Conservation (phyloP, 2,113 vertebrate species). For the Corythoichthys intestinalis region DNA sequence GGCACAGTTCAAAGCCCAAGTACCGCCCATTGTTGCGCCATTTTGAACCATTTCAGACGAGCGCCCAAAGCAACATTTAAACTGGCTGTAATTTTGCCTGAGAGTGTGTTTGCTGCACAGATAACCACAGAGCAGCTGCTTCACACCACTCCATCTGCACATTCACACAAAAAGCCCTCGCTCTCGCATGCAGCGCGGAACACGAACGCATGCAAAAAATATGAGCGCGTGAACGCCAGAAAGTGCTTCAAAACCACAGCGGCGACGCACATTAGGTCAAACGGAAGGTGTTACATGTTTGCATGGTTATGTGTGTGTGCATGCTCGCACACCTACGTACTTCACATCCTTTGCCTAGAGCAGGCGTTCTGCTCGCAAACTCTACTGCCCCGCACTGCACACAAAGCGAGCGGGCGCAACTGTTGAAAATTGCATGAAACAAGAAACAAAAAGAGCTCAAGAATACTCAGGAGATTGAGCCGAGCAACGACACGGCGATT, state of each 20-base stretch:
- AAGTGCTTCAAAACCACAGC: constrained; percentile 15
- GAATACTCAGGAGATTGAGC: constrained; percentile 29
- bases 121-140: constrained; percentile 53
- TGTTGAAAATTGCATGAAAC: constrained; percentile 46
- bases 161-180: constrained; percentile 19
- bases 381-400: constrained; percentile 20
- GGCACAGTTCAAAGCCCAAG: constrained; percentile 36
- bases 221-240: constrained; percentile 3
- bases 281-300: constrained; percentile 4
- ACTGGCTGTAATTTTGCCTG: constrained; percentile 35
- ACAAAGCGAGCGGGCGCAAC: constrained; percentile 29
- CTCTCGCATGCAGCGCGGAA: constrained; percentile 12
- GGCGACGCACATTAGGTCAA: constrained; percentile 3
- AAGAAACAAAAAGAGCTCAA: constrained; percentile 26
- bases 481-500: constrained; percentile 24
- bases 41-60: constrained; percentile 56
- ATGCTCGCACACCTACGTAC: constrained; percentile 29
- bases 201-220: constrained; percentile 23
- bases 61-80: constrained; percentile 50
- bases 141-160: constrained; percentile 43
- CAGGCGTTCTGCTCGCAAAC: constrained; percentile 26
- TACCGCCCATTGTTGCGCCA: constrained; percentile 60
- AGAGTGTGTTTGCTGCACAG: constrained; percentile 33
- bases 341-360: constrained; percentile 36
- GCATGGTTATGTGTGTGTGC: constrained; percentile 10